phyloP scores from a whole-genome alignment of 2,797 vertebrate species.

The Enteromius trimaculatus region DNA sequence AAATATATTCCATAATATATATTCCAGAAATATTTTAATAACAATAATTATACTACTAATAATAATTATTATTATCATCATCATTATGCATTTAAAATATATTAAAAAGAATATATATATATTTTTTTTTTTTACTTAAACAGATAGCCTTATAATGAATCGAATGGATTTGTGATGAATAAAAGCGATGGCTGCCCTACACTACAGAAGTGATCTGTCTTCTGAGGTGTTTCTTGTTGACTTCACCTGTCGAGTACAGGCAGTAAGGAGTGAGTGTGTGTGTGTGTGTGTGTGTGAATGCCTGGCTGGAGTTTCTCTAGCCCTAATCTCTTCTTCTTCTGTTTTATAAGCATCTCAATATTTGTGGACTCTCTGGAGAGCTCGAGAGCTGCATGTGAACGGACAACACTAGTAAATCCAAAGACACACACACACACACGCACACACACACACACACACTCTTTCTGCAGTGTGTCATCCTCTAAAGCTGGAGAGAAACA shows the following conservation, averaged over 20 bases:
- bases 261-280: background rate
- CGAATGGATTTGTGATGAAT: background rate
- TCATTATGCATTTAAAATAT: background rate
- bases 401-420: background rate
- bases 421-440: background rate
- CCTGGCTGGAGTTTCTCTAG: conserved; percentile 3
- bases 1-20: too few relatives aligned
- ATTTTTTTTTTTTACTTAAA: background rate
- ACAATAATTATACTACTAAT: too few relatives aligned
- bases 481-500: conserved; percentile 26
- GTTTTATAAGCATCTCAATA: conserved; percentile 30
- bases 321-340: conserved; percentile 27
- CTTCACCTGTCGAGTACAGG: background rate
- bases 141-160: background rate
- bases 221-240: background rate
- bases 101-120: background rate
- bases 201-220: background rate
- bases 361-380: conserved; percentile 35
- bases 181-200: background rate
- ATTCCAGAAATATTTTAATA: background rate
- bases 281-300: background rate
- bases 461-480: conserved; percentile 21
- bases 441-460: background rate
- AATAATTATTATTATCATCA: background rate
- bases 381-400: conserved; percentile 19